Conservation (phyloP, 2,113 vertebrate species). For the Nipponia nippon region DNA sequence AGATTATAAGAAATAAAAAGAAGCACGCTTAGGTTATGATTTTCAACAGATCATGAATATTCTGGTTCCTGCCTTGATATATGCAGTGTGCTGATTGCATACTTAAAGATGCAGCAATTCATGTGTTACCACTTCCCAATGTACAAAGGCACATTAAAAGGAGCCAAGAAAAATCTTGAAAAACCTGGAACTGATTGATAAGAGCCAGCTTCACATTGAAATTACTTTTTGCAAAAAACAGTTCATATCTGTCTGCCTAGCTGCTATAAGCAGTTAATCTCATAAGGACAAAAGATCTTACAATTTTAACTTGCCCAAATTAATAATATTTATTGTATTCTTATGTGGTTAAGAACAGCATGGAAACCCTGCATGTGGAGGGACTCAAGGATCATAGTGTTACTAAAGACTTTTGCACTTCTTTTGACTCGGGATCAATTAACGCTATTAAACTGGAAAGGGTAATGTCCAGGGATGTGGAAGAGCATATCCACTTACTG, state of each 20-base stretch:
- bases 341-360: neutral
- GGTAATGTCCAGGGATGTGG: neutral
- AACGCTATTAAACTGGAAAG: neutral
- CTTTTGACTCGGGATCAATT: neutral
- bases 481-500: neutral
- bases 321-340: neutral
- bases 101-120: neutral
- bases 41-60: neutral
- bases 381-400: neutral
- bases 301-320: neutral
- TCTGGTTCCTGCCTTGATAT: neutral
- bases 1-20: neutral
- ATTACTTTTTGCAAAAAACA: neutral
- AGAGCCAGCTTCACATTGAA: neutral
- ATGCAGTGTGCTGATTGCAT: neutral
- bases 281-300: neutral
- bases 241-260: neutral
- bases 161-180: neutral
- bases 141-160: neutral
- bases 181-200: neutral
- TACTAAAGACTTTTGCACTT: neutral
- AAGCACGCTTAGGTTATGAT: neutral
- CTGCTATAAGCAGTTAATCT: neutral
- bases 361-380: neutral
- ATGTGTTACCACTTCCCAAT: neutral